Evolutionary conservation across 2,888 invertebrate species (phyloP).

Genomic region (Camptogramma bilineatum): DNA sequence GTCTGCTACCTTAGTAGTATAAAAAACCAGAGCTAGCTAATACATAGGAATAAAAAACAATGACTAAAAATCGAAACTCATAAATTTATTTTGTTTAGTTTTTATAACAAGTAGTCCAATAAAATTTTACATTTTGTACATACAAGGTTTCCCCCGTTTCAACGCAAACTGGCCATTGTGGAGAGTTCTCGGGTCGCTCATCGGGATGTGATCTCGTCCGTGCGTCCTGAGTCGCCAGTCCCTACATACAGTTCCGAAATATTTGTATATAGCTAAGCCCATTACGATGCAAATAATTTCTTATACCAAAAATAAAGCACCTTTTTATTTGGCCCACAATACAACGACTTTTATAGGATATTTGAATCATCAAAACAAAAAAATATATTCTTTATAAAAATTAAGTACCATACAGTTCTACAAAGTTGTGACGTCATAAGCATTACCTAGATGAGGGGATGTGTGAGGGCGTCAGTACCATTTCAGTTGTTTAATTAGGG

Average conservation of each 20-base stretch:
- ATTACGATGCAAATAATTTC: conserved; percentile 42
- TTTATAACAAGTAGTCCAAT: conserved; percentile 85
- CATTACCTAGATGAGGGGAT: no score
- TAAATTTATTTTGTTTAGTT: conserved; percentile 63
- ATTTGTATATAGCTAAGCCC: conserved; percentile 46
- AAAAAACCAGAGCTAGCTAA: no score
- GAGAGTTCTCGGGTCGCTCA: conserved; percentile 46
- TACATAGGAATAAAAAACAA: no score
- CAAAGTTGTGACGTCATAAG: no score
- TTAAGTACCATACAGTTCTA: no score
- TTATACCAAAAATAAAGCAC: conserved; percentile 33
- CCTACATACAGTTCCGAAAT: conserved; percentile 35
- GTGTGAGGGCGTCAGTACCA: no score
- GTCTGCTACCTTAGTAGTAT: no score
- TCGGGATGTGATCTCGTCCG: conserved; percentile 55
- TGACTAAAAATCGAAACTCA: conserved; percentile 33
- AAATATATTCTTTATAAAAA: no score
- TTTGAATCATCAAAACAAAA: no score
- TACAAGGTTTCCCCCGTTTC: conserved; percentile 58
- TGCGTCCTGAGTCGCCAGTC: conserved; percentile 54
- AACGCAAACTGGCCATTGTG: conserved; percentile 53
- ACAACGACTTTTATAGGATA: background rate
- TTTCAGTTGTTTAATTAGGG: no score
- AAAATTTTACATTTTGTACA: conserved; percentile 84
- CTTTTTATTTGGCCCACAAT: conserved; percentile 28